Evolutionary conservation across 2,113 vertebrate species (phyloP).

Genomic region (Bubo blakistoni): DNA sequence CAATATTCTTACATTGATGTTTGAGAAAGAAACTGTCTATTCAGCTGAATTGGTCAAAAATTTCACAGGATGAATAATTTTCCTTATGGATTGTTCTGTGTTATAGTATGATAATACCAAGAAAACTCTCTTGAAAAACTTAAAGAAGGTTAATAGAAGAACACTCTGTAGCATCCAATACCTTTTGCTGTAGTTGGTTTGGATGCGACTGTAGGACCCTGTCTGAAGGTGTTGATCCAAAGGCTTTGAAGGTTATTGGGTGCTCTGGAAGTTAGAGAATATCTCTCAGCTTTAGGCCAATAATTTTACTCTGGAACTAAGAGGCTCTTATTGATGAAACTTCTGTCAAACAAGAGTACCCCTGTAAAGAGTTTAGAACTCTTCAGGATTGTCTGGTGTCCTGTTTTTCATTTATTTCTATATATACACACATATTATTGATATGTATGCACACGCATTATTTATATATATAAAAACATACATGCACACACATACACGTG

Average conservation of each 20-base stretch:
- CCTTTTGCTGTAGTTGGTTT: neutral
- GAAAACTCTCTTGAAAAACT: neutral
- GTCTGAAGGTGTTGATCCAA: neutral
- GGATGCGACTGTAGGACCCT: neutral
- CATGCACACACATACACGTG: accelerated
- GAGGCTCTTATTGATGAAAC: neutral
- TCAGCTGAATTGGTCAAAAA: neutral
- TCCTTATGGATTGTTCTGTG: neutral
- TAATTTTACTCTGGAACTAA: neutral
- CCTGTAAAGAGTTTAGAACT: neutral
- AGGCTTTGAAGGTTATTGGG: neutral
- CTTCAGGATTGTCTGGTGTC: neutral
- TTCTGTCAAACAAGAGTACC: neutral
- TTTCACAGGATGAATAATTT: neutral
- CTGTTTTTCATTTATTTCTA: neutral
- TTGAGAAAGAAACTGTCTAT: neutral
- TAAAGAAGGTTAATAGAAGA: neutral
- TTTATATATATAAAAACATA: neutral
- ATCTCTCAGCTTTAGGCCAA: neutral
- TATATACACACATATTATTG: no score
- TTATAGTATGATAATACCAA: neutral
- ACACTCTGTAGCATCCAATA: neutral
- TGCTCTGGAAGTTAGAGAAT: neutral
- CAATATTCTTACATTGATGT: neutral
- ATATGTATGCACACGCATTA: no score